These are phyloP conservation scores for Zaprionus inermis DNA, from an alignment of 1,140 invertebrate genomes.

Conservation along the genomic window DNA sequence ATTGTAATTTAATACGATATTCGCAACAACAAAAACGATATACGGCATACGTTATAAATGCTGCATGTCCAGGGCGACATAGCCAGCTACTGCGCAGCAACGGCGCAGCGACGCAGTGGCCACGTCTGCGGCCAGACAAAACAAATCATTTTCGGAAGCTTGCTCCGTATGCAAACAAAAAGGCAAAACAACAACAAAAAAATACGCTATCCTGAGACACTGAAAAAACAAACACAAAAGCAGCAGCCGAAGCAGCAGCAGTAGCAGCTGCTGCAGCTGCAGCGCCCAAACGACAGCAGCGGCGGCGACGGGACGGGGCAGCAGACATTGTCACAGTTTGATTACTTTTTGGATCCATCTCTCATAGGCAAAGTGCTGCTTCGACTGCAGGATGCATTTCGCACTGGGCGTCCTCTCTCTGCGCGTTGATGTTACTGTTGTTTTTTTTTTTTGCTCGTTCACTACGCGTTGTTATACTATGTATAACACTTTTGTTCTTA, in stretches of 20 bases:
- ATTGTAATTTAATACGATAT: constrained; percentile 63
- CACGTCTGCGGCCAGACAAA: constrained; percentile 63
- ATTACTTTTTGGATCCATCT: constrained; percentile 82
- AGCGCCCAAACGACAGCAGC: too few species aligned
- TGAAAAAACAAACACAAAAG: constrained; percentile 68
- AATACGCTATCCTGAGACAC: constrained; percentile 55
- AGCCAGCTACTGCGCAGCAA: background rate
- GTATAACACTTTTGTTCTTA: background rate
- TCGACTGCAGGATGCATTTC: constrained; percentile 66
- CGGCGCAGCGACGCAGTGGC: constrained; percentile 9
- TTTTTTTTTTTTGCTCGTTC: too few species aligned
- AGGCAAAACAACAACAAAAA: constrained; percentile 42
- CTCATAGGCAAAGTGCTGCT: background rate
- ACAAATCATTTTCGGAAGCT: constrained; percentile 72
- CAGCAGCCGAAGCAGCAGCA: constrained; percentile 41
- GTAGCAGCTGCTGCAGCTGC: background rate
- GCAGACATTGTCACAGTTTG: constrained; percentile 15
- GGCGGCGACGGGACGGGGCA: background rate
- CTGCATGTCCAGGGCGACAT: constrained; percentile 28
- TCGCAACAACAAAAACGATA: constrained; percentile 35
- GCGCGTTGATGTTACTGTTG: too few species aligned
- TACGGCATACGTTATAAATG: constrained; percentile 19
- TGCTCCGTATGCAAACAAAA: constrained; percentile 63
- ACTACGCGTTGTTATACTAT: background rate
- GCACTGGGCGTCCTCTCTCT: constrained; percentile 23